A percentile compares a stretch with the other conserved stretches of the same genome.
Evolutionary conservation across 2,113 vertebrate species (phyloP).

Genomic region (Rhipidura dahli): DNA sequence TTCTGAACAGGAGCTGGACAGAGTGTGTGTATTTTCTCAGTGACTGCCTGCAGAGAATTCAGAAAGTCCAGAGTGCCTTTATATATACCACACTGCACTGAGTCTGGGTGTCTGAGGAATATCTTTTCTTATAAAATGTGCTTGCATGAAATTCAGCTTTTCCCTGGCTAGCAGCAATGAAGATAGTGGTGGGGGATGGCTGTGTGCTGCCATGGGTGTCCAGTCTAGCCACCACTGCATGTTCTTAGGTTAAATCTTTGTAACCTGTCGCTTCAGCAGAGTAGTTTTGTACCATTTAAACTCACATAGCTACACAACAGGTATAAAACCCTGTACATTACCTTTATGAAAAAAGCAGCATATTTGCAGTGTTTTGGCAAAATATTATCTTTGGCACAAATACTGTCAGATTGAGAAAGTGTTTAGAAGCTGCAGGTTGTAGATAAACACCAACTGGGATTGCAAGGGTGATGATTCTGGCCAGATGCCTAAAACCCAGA

Average conservation of each 20-base stretch:
- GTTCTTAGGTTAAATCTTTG: background rate
- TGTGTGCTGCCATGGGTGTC: rapidly evolving
- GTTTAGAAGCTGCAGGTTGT: background rate
- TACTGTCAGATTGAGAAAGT: background rate
- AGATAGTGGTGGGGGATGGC: rapidly evolving
- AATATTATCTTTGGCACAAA: background rate
- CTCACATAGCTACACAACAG: background rate
- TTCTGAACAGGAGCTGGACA: background rate
- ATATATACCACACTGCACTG: no score
- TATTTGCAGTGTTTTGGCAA: background rate
- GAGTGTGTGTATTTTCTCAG: background rate
- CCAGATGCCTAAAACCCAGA: background rate
- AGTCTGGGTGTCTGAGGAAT: background rate
- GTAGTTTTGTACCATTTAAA: background rate
- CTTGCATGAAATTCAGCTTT: background rate
- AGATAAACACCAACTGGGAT: background rate
- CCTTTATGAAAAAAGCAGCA: background rate
- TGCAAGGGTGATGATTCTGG: background rate
- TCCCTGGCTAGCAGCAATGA: background rate
- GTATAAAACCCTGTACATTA: background rate
- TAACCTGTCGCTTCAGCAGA: background rate
- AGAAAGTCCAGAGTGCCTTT: background rate
- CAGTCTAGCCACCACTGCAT: no score
- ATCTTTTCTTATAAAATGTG: background rate
- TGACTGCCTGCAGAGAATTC: background rate